Conservation (phyloP, 2,113 vertebrate species). For the Dissostichus mawsoni region DNA sequence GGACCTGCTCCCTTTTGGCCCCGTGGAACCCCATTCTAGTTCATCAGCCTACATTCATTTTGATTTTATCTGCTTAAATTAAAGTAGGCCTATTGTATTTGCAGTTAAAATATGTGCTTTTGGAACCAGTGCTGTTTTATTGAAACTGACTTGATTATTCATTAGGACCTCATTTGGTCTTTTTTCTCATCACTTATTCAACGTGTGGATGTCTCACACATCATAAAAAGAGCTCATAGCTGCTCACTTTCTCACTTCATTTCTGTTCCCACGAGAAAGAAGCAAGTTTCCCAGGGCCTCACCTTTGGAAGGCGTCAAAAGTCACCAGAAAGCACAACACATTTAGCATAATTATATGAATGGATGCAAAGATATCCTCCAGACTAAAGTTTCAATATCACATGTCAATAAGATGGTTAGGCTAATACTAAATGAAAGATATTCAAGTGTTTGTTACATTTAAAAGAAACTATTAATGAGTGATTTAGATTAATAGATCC, state of each 20-base stretch:
- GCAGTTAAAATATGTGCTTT: neutral
- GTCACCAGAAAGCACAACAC: neutral
- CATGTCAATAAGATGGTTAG: neutral
- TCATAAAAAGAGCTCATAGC: constrained; percentile 63
- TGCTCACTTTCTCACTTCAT: constrained; percentile 72
- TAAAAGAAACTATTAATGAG: neutral
- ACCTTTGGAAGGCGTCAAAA: constrained; percentile 32
- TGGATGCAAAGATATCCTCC: too few species aligned
- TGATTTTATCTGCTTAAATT: neutral
- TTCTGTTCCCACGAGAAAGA: constrained; percentile 73
- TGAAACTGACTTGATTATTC: neutral
- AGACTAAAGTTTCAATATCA: neutral
- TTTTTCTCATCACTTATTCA: constrained; percentile 41
- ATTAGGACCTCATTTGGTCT: constrained; percentile 34
- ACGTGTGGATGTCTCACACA: constrained; percentile 69
- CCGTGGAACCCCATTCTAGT: neutral
- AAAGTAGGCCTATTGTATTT: neutral
- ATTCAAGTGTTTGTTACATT: too few species aligned
- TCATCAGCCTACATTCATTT: neutral
- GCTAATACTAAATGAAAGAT: too few species aligned
- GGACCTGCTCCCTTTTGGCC: neutral
- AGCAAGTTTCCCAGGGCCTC: constrained; percentile 66
- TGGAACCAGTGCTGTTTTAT: neutral
- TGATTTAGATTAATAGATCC: neutral
- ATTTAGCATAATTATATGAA: constrained; percentile 10